Percentiles rank a stretch among this genome's conserved stretches.
phyloP scores from a whole-genome alignment of 2,113 vertebrate species.

The Alectura lathami region DNA sequence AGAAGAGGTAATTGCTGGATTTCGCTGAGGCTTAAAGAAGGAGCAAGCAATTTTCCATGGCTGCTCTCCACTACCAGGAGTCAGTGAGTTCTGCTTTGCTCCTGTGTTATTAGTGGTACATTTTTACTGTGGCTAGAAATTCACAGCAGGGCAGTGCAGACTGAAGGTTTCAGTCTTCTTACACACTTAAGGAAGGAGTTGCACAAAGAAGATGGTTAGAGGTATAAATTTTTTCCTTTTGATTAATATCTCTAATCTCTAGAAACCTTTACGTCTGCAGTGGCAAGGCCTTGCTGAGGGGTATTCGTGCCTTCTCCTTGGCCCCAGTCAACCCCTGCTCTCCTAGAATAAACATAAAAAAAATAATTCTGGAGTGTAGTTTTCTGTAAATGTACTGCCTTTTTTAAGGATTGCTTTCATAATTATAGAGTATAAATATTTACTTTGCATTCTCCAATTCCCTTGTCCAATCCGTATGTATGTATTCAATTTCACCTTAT shows the following conservation, averaged over 20 bases:
- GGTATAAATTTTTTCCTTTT: neutral
- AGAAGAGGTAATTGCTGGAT: too few relatives aligned
- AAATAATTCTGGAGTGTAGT: neutral
- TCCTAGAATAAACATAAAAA: neutral
- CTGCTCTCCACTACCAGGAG: neutral
- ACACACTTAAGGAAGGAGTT: too few relatives aligned
- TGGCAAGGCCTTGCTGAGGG: neutral
- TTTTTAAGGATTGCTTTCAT: rapidly evolving
- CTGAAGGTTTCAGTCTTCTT: too few relatives aligned
- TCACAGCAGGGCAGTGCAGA: neutral
- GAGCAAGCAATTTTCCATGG: neutral
- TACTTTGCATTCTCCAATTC: neutral
- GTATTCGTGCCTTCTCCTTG: too few relatives aligned
- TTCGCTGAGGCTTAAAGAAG: neutral
- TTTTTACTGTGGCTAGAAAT: neutral
- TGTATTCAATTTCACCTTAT: neutral
- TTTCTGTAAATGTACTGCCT: neutral
- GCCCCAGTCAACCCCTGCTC: neutral
- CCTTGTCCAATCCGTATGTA: rapidly evolving
- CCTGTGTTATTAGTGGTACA: neutral
- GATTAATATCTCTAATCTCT: neutral
- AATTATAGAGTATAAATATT: neutral
- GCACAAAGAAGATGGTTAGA: too few relatives aligned
- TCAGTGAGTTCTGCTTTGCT: neutral
- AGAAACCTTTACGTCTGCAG: neutral